A percentile compares a stretch with the other conserved stretches of the same genome.
These are phyloP conservation scores for Phoenicopterus ruber DNA, from an alignment of 2,113 vertebrate species.

Conservation along the genomic window DNA sequence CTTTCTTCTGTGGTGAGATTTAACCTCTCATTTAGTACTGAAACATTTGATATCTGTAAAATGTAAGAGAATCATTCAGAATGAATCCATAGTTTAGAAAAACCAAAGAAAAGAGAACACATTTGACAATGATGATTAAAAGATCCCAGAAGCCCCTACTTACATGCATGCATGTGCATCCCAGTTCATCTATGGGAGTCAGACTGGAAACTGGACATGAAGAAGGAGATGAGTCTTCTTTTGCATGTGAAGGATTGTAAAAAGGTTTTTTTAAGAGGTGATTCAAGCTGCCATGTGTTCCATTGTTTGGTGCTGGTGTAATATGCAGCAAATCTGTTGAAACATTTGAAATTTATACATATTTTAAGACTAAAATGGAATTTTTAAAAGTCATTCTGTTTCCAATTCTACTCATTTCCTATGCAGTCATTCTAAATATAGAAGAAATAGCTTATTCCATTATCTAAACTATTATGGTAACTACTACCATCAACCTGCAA, in stretches of 20 bases:
- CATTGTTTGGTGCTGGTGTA: conserved; percentile 89
- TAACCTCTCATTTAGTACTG: conserved; percentile 47
- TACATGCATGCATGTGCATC: conserved; percentile 71
- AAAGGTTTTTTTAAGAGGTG: conserved; percentile 83
- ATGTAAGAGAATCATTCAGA: background rate
- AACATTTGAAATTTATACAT: background rate
- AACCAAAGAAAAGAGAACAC: background rate
- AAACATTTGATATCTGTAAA: background rate
- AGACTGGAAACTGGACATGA: conserved; percentile 55
- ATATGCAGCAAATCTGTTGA: conserved; percentile 86
- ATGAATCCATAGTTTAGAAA: background rate
- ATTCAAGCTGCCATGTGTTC: conserved; percentile 93
- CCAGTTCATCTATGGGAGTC: background rate
- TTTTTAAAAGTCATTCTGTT: background rate
- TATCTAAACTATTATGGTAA: background rate
- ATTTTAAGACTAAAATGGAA: background rate
- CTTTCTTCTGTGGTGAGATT: conserved; percentile 68
- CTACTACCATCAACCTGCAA: background rate
- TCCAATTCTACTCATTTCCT: background rate
- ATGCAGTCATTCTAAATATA: background rate
- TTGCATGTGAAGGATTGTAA: conserved; percentile 74
- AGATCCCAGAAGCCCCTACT: background rate
- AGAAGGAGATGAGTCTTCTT: conserved; percentile 74
- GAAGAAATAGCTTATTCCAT: background rate
- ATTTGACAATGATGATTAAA: background rate